Conservation (phyloP, 1,140 invertebrate genomes). For the Danaus plexippus region DNA sequence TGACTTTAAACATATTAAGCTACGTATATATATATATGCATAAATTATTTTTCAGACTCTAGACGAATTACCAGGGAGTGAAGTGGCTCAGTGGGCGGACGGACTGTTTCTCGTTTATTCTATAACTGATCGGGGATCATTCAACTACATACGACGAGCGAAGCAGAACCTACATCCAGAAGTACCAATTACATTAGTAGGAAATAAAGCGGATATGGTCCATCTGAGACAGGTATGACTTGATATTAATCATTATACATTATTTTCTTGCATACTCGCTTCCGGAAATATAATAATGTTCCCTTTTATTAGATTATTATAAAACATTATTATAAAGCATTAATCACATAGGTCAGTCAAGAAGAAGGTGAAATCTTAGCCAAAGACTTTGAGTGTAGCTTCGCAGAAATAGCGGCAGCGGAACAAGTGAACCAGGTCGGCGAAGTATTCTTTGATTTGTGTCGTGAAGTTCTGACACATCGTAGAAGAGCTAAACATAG, state of each 20-base stretch:
- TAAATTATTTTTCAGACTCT: conserved; percentile 37
- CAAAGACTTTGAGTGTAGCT: conserved; percentile 89
- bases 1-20: too few species aligned
- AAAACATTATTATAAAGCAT: not conserved
- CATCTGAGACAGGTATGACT: conserved; percentile 85
- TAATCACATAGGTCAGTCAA: conserved; percentile 77
- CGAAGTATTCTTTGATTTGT: conserved; percentile 88
- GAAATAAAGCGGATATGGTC: conserved; percentile 94
- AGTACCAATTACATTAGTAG: conserved; percentile 84
- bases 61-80: conserved; percentile 81
- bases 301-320: conserved; percentile 27
- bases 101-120: conserved; percentile 91
- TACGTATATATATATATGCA: too few species aligned
- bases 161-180: conserved; percentile 80
- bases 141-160: conserved; percentile 86
- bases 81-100: conserved; percentile 90
- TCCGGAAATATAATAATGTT: not conserved
- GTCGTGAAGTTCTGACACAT: conserved; percentile 83
- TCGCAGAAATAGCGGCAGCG: conserved; percentile 90
- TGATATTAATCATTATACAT: too few species aligned
- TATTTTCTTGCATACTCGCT: too few species aligned
- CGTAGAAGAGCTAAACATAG: conserved; percentile 88
- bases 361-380: conserved; percentile 91
- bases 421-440: conserved; percentile 87
- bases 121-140: conserved; percentile 89